Conservation (phyloP, 2,113 vertebrate genomes). For the Atherinomorus stipes region DNA sequence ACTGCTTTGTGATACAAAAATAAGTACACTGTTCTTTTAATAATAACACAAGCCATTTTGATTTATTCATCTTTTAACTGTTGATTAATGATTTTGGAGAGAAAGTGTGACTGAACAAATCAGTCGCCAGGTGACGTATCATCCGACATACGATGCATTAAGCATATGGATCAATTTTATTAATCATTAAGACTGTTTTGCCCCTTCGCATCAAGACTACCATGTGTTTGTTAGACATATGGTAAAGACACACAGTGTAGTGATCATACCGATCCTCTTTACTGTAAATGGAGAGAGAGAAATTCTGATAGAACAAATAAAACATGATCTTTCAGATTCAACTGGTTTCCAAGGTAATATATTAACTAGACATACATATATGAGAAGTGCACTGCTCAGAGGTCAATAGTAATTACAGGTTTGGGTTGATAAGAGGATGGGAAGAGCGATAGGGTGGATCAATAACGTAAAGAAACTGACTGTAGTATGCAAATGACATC, state of each 20-base stretch:
- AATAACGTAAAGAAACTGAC: neutral
- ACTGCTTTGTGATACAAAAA: too few species aligned
- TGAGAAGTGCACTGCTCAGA: constrained; percentile 22
- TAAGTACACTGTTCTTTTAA: too few species aligned
- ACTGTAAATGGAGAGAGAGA: neutral
- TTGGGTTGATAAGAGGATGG: constrained; percentile 24
- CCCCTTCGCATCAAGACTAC: neutral
- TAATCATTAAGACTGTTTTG: neutral
- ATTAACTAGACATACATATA: constrained; percentile 36
- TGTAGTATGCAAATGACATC: constrained; percentile 1
- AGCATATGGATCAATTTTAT: neutral
- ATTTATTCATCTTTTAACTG: too few species aligned
- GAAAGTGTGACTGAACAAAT: neutral
- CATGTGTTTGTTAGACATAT: neutral
- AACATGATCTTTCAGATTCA: neutral
- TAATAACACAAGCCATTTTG: neutral
- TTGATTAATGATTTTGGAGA: neutral
- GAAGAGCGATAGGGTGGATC: constrained; percentile 3
- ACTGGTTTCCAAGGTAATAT: neutral
- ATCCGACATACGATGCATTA: neutral
- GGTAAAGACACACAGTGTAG: neutral
- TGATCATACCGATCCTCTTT: neutral
- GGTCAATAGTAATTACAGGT: constrained; percentile 28
- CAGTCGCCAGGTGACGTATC: neutral
- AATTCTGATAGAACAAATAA: neutral